Evolutionary conservation across 2,113 vertebrate genomes (phyloP).

Genomic region (Amphilophus citrinellus): DNA sequence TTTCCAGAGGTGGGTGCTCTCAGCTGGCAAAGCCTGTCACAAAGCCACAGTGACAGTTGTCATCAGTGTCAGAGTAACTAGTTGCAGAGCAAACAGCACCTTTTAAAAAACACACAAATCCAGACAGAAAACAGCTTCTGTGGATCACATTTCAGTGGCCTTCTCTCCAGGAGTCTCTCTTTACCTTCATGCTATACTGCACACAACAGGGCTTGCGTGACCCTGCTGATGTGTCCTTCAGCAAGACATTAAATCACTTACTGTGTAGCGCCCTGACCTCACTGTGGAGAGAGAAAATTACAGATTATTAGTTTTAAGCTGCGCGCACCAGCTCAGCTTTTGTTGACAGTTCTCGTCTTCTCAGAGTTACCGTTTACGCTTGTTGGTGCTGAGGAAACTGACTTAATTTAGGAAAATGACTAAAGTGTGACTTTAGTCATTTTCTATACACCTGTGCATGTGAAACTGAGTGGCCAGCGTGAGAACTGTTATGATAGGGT

Average conservation of each 20-base stretch:
- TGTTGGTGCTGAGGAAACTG: not conserved
- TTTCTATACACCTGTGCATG: slow-evolving; percentile 31
- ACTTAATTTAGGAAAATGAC: too few species aligned
- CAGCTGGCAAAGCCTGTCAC: slow-evolving; percentile 5
- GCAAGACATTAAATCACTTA: slow-evolving; percentile 37
- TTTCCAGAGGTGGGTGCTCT: slow-evolving; percentile 29
- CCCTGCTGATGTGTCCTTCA: slow-evolving; percentile 42
- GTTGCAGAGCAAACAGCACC: not conserved
- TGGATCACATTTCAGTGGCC: not conserved
- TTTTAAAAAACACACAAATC: not conserved
- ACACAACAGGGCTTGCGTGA: not conserved
- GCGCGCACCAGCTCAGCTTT: not conserved
- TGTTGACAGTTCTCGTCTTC: not conserved
- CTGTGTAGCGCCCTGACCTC: slow-evolving; percentile 2
- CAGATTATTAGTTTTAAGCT: not conserved
- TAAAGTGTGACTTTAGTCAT: not conserved
- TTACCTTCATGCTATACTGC: not conserved
- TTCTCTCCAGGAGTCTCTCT: not conserved
- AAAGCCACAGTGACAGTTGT: slow-evolving; percentile 18
- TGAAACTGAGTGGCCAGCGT: slow-evolving; percentile 43
- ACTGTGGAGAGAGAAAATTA: slow-evolving; percentile 6
- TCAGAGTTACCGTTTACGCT: not conserved
- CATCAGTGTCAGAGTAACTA: not conserved
- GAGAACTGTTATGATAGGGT: slow-evolving; percentile 38
- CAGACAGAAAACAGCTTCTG: not conserved